phyloP scores from a whole-genome alignment of 2,113 vertebrate genomes.

The Cepphus grylle region DNA sequence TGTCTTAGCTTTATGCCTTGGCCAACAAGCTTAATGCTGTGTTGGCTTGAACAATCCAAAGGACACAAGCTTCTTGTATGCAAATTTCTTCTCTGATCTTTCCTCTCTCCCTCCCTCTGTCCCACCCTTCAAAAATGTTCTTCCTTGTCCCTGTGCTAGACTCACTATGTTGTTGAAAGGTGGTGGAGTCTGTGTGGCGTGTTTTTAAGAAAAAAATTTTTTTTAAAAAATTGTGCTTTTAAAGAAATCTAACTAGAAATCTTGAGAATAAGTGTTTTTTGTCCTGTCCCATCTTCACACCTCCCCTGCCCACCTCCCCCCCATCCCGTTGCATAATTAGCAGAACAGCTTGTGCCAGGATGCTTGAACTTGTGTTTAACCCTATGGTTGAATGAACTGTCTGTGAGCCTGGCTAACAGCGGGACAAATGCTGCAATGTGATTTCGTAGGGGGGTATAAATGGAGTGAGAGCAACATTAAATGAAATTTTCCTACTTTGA shows the following conservation, averaged over 20 bases:
- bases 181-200: background rate
- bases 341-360: background rate
- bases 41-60: background rate
- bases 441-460: background rate
- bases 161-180: background rate
- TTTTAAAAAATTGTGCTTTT: background rate
- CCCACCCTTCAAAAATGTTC: background rate
- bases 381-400: background rate
- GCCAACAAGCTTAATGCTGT: background rate
- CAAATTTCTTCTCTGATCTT: slow-evolving; percentile 17
- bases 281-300: background rate
- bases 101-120: background rate
- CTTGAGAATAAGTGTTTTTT: background rate
- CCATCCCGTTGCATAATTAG: background rate
- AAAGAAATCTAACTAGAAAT: background rate
- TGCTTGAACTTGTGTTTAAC: background rate
- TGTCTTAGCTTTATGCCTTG: slow-evolving; percentile 22
- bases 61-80: background rate
- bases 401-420: background rate
- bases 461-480: background rate
- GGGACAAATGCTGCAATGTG: background rate
- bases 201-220: background rate
- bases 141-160: background rate
- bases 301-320: accelerated
- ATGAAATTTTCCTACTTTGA: background rate